Evolutionary conservation across 2,888 invertebrate species (phyloP).

Genomic region (Tetragonisca angustula): DNA sequence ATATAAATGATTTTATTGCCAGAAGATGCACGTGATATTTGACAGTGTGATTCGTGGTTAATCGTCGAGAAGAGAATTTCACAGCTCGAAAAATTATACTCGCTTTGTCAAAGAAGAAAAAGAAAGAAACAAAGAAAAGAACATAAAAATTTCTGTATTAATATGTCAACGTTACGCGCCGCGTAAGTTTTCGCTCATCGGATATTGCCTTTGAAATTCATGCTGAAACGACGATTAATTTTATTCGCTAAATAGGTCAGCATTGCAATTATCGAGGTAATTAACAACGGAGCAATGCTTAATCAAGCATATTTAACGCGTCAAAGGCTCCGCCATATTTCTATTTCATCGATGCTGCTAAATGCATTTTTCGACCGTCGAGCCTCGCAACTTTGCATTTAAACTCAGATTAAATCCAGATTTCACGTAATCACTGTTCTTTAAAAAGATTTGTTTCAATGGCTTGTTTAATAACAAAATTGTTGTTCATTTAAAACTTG

Average conservation of each 20-base stretch:
- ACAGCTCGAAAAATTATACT: too few species aligned
- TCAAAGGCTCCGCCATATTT: not conserved
- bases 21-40: too few species aligned
- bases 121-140: too few species aligned
- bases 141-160: too few species aligned
- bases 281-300: slow-evolving; percentile 12
- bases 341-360: not conserved
- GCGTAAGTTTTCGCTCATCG: not conserved
- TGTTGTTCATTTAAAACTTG: too few species aligned
- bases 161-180: not conserved
- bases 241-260: not conserved
- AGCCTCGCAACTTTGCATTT: not conserved
- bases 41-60: too few species aligned
- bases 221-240: not conserved
- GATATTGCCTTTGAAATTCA: not conserved
- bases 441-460: not conserved
- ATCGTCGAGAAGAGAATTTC: too few species aligned
- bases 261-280: slow-evolving; percentile 10
- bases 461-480: not conserved
- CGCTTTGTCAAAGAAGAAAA: too few species aligned
- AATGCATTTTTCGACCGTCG: not conserved
- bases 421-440: not conserved
- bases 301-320: slow-evolving; percentile 13
- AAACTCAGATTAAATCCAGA: not conserved
- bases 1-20: too few species aligned